Conservation (phyloP, 92 coral and sea anemone species). For the Phenganax stokvisi region DNA sequence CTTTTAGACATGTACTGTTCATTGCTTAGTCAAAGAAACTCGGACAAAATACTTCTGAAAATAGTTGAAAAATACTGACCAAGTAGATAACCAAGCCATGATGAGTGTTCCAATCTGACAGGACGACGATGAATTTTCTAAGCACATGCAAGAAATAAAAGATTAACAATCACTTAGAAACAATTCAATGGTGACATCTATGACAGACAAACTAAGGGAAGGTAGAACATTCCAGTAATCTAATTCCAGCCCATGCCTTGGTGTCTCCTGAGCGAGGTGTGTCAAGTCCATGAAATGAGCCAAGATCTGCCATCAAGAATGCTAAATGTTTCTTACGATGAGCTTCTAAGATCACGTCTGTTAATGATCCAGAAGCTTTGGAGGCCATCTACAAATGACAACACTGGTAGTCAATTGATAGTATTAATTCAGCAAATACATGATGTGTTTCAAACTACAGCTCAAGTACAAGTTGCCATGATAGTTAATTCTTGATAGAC, state of each 20-base stretch:
- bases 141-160: background rate
- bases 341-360: conserved; percentile 93
- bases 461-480: background rate
- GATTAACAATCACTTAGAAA: background rate
- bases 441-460: background rate
- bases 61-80: background rate
- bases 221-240: background rate
- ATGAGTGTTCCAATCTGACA: conserved; percentile 16
- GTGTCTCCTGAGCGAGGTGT: conserved; percentile 34
- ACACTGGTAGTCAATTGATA: background rate
- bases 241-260: background rate
- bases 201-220: background rate
- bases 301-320: conserved; percentile 96
- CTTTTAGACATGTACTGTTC: background rate
- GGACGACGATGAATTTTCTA: conserved; percentile 39
- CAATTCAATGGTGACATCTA: background rate
- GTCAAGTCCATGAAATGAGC: conserved; percentile 59
- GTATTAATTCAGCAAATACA: background rate
- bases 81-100: conserved; percentile 25
- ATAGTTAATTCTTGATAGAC: background rate
- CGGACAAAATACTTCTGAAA: too few species aligned
- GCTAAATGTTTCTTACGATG: conserved; percentile 95
- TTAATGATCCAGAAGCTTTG: conserved; percentile 85
- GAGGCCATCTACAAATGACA: conserved; percentile 55
- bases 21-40: background rate